Evolutionary conservation across 2,888 invertebrate genomes (phyloP).

Genomic region (Thymelicus lineola): DNA sequence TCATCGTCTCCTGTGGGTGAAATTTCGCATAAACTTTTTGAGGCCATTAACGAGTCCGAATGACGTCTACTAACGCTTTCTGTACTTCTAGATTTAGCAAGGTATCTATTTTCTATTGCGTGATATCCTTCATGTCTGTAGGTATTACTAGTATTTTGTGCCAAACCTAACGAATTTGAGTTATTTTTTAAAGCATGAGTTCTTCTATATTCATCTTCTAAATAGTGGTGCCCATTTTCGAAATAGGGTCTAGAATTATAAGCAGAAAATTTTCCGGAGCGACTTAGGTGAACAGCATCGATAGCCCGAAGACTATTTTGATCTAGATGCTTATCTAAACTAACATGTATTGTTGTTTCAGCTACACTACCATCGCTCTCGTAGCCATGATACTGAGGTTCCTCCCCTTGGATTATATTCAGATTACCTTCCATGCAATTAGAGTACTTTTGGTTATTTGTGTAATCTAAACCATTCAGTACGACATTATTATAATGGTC

Average conservation of each 20-base stretch:
- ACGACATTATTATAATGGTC: slow-evolving; percentile 28
- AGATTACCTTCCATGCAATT: slow-evolving; percentile 38
- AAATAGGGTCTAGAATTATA: slow-evolving; percentile 4
- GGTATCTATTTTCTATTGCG: slow-evolving; percentile 45
- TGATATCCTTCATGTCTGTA: slow-evolving; percentile 11
- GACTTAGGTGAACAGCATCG: slow-evolving; percentile 41
- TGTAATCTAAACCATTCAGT: slow-evolving; percentile 31
- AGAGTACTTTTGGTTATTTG: slow-evolving; percentile 33
- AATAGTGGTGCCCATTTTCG: slow-evolving; percentile 8
- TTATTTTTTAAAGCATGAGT: slow-evolving; percentile 40
- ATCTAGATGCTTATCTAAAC: slow-evolving; percentile 58
- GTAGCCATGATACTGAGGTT: slow-evolving; percentile 78
- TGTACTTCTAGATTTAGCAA: slow-evolving; percentile 46
- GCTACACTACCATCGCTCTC: slow-evolving; percentile 81
- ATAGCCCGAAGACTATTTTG: slow-evolving; percentile 53
- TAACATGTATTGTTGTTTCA: slow-evolving; percentile 80
- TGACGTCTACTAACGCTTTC: slow-evolving; percentile 52
- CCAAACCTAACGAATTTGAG: slow-evolving; percentile 39
- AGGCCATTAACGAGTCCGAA: slow-evolving; percentile 56
- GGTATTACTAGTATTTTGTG: slow-evolving; percentile 18
- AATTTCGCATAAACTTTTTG: slow-evolving; percentile 27
- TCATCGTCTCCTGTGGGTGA: slow-evolving; percentile 35
- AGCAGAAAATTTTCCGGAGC: background rate
- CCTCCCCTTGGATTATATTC: slow-evolving; percentile 44
- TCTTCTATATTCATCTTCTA: slow-evolving; percentile 22